Conservation (phyloP, 2,113 vertebrate species). For the Turnix velox region DNA sequence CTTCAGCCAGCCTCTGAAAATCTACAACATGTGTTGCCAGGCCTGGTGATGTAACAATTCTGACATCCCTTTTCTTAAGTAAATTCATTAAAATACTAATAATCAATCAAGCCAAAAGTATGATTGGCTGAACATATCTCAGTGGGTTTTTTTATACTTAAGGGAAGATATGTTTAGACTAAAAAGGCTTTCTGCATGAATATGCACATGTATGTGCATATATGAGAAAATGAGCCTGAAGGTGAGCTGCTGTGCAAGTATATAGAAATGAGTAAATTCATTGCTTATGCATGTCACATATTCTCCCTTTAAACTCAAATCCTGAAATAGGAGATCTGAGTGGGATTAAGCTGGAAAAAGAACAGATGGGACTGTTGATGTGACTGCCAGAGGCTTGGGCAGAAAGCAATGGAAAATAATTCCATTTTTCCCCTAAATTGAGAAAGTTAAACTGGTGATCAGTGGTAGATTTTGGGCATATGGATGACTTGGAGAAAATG, state of each 20-base stretch:
- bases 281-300: slow-evolving; percentile 21
- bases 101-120: not conserved
- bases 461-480: slow-evolving; percentile 57
- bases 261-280: not conserved
- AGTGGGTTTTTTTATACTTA: not conserved
- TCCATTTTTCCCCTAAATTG: slow-evolving; percentile 52
- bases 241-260: not conserved
- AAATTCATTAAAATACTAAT: not conserved
- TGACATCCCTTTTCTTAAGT: slow-evolving; percentile 32
- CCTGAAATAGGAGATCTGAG: slow-evolving; percentile 68
- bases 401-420: slow-evolving; percentile 64
- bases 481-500: slow-evolving; percentile 41
- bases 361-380: slow-evolving; percentile 73
- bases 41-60: slow-evolving; percentile 23
- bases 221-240: not conserved
- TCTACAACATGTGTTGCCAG: slow-evolving; percentile 22
- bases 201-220: accelerated
- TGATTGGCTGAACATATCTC: not conserved
- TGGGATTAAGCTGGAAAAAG: slow-evolving; percentile 67
- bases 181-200: not conserved
- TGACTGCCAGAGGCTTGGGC: slow-evolving; percentile 69
- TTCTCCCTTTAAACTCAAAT: slow-evolving; percentile 51
- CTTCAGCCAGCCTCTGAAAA: slow-evolving; percentile 10
- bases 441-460: slow-evolving; percentile 61
- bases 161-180: not conserved